Percentiles rank a stretch among this genome's conserved stretches.
Evolutionary conservation across 1,140 invertebrate species (phyloP).

Genomic region (Kradibia gibbosae): DNA sequence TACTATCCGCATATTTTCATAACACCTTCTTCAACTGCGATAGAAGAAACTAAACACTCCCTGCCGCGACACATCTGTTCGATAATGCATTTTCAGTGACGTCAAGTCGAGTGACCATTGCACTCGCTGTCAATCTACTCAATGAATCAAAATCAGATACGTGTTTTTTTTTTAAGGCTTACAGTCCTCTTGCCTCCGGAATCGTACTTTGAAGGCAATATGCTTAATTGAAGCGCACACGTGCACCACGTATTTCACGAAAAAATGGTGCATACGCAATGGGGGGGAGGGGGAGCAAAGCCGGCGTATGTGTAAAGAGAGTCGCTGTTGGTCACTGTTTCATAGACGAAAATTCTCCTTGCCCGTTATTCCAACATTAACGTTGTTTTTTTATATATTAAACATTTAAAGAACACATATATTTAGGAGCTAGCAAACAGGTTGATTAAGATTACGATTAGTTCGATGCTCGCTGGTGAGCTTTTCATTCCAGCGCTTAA

Average conservation of each 20-base stretch:
- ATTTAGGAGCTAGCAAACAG: background rate
- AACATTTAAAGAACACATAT: constrained; percentile 9
- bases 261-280: no score
- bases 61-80: constrained; percentile 25
- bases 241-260: no score
- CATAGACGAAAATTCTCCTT: background rate
- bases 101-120: background rate
- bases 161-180: background rate
- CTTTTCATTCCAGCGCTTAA: background rate
- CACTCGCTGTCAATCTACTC: background rate
- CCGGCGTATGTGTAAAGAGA: background rate
- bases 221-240: background rate
- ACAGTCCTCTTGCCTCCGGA: no score
- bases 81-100: constrained; percentile 41
- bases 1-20: constrained; percentile 46
- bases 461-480: background rate
- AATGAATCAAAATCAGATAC: constrained; percentile 22
- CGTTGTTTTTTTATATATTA: background rate
- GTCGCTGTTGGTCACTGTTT: background rate
- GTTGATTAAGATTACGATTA: constrained; percentile 3
- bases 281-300: background rate
- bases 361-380: background rate
- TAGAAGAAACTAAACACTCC: constrained; percentile 48
- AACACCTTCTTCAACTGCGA: constrained; percentile 41
- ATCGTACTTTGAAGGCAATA: background rate